Evolutionary conservation across 2,113 vertebrate genomes (phyloP), one percentile per base, ranked within the genome.

Genomic region (Indicator indicator): DNA sequence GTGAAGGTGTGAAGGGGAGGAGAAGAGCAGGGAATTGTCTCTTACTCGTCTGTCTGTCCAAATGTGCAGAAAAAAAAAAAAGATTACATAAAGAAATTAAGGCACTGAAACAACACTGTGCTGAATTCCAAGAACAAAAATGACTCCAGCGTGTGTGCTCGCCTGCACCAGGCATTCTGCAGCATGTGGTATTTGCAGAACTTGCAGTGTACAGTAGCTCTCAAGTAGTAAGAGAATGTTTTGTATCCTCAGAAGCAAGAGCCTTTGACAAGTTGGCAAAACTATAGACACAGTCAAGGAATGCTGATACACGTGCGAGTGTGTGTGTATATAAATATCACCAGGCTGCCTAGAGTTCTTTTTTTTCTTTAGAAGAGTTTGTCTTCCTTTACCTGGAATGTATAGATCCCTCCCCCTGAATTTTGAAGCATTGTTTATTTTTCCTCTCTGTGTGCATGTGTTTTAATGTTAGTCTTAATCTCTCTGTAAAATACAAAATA

Each of bases 401-500:
- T 59, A 74, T 23, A 4, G 20, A 46, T 87, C 15, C 54, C 83
- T 89, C 28, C 5, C 30, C 17, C 15, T 73, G 54, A 62, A 68
- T 94, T 67, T 33, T 55, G 81, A 36, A 62, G 42, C 23, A 5
- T 48, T 81, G 81, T 58, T 93, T 88, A n/a, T 17, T 32, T 12
- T 46, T 76, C 14, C 28, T 59, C 23, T 65, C 32, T 17, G 24
- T 28, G 5, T 77, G 50, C n/a, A 1, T 48, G 26, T 65, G 21
- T 85, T 86, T 92, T 79, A 48, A 38, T 40, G 64, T 44, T 70
- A 77, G 69, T 83, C 65, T 74, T 95, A 84, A 93, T 94, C 63
- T 77, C 12, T 1, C 30, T 28, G 33, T 63, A 76, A 86, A 95
- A 97, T 72, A 95, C 58, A 89, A 85, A 96, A 97, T 97, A 96